A percentile compares a stretch with the other conserved stretches of the same genome.
phyloP scores from a whole-genome alignment of 2,113 vertebrate genomes.

The Ceratotherium simum region DNA sequence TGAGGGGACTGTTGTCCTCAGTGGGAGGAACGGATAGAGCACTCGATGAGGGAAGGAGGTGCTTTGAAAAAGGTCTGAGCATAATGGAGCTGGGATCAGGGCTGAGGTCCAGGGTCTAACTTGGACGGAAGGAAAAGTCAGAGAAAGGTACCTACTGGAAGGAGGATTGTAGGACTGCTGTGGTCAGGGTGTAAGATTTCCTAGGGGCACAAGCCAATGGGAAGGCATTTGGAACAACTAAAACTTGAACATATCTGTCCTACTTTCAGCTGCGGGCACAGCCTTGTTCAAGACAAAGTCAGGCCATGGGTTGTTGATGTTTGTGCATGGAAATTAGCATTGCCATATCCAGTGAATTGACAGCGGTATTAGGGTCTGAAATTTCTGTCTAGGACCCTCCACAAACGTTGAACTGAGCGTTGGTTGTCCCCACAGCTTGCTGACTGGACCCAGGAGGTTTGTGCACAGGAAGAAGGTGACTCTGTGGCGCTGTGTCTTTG shows the following conservation, averaged over 20 bases:
- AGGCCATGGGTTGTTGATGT: rapidly evolving
- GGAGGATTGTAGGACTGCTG: neutral
- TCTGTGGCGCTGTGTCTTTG: neutral
- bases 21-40: neutral
- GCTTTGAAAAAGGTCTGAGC: neutral
- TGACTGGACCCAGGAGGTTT: neutral
- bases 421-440: neutral
- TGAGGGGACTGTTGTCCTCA: rapidly evolving
- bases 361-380: neutral
- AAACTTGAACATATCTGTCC: neutral
- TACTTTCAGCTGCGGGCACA: neutral
- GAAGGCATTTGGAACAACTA: neutral
- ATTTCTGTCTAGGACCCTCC: neutral
- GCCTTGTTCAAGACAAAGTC: neutral
- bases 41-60: rapidly evolving
- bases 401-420: rapidly evolving
- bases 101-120: neutral
- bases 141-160: neutral
- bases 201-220: too few species aligned
- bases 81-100: neutral
- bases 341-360: rapidly evolving
- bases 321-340: neutral
- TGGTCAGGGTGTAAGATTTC: neutral
- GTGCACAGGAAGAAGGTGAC: rapidly evolving
- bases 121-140: neutral